These are phyloP conservation scores for Cataglyphis cursor DNA, from an alignment of 2,888 invertebrate species.

Conservation along the genomic window DNA sequence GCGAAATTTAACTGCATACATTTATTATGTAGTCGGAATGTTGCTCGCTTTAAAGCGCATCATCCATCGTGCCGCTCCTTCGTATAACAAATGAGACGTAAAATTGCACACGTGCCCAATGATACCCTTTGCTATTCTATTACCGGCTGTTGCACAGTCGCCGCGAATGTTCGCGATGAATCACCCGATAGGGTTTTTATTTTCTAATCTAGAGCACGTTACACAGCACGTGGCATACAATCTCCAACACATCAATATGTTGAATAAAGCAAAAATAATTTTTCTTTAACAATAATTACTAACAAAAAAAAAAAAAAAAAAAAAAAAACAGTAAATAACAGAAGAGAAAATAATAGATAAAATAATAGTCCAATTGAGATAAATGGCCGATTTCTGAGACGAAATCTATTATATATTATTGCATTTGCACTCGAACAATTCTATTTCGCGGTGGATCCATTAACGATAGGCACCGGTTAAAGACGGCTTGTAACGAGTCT, in stretches of 20 bases:
- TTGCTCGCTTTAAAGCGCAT: slow-evolving; percentile 23
- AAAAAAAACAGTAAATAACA: neutral
- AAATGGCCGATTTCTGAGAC: neutral
- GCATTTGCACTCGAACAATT: slow-evolving; percentile 7
- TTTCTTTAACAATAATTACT: neutral
- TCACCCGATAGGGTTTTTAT: slow-evolving; percentile 42
- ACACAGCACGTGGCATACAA: slow-evolving; percentile 33
- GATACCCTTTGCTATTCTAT: slow-evolving; percentile 61
- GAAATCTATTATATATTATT: slow-evolving; percentile 42
- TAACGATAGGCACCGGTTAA: slow-evolving; percentile 18
- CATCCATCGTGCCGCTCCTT: slow-evolving; percentile 63
- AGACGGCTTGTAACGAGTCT: slow-evolving; percentile 18
- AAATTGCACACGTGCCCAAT: slow-evolving; percentile 63
- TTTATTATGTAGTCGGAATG: slow-evolving; percentile 58
- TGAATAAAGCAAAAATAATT: neutral
- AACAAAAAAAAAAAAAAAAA: neutral
- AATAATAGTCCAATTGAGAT: neutral
- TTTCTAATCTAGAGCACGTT: slow-evolving; percentile 56
- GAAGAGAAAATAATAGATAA: neutral
- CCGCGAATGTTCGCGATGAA: slow-evolving; percentile 45
- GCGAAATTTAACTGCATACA: slow-evolving; percentile 38
- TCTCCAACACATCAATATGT: neutral
- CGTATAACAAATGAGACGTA: slow-evolving; percentile 71
- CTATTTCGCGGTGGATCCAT: slow-evolving; percentile 37
- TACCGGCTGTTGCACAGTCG: slow-evolving; percentile 53